A percentile compares a stretch with the other conserved stretches of the same genome.
These are phyloP conservation scores for Stenolophus ochropezus DNA, from an alignment of 2,888 invertebrate genomes.

Conservation along the genomic window DNA sequence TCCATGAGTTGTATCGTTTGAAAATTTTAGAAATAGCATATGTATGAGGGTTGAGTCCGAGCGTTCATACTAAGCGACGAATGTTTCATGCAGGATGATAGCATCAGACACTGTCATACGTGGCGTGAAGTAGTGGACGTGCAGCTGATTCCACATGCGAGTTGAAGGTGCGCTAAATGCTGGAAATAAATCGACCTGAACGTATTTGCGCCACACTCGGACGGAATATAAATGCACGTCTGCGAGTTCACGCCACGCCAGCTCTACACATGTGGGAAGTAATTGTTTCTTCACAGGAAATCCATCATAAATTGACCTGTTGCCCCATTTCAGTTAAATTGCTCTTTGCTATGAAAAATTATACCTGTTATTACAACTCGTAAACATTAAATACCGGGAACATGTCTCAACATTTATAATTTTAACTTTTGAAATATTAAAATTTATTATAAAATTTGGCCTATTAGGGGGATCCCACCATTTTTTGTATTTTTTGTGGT, in stretches of 20 bases:
- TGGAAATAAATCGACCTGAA: slow-evolving; percentile 24
- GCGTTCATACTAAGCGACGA: background rate
- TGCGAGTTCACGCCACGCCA: too few species aligned
- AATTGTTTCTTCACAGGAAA: background rate
- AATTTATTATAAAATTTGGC: too few species aligned
- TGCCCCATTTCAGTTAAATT: background rate
- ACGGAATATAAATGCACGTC: slow-evolving; percentile 1
- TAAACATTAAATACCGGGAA: background rate
- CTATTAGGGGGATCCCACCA: too few species aligned
- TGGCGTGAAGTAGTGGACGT: slow-evolving; percentile 1
- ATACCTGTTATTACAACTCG: background rate
- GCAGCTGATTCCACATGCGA: background rate
- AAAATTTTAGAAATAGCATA: background rate
- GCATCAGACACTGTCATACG: slow-evolving; percentile 1
- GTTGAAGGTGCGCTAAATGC: slow-evolving; percentile 23
- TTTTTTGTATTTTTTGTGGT: too few species aligned
- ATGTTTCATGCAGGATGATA: background rate
- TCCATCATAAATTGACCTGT: background rate
- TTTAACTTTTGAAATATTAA: too few species aligned
- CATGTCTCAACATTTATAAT: too few species aligned
- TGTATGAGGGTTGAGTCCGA: background rate
- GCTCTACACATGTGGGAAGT: background rate
- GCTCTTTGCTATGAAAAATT: background rate
- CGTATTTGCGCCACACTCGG: background rate
- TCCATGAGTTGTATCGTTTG: background rate